Conservation (phyloP, 2,113 vertebrate genomes). For the Uria aalge region DNA sequence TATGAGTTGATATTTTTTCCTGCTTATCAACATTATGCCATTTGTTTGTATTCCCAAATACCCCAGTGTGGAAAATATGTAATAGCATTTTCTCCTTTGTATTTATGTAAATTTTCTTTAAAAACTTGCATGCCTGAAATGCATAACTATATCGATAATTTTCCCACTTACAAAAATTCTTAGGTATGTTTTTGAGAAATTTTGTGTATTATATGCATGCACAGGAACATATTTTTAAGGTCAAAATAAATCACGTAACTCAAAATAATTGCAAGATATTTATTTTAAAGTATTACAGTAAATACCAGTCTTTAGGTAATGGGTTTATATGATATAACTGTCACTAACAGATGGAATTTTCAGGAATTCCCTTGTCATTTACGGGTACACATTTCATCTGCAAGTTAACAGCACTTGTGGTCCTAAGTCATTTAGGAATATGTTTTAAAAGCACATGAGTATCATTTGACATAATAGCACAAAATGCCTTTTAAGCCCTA, state of each 20-base stretch:
- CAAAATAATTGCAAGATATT: background rate
- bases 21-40: background rate
- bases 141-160: background rate
- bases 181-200: background rate
- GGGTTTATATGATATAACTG: background rate
- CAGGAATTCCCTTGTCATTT: background rate
- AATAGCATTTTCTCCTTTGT: background rate
- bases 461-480: background rate
- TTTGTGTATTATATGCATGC: background rate
- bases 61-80: background rate
- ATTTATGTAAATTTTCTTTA: background rate
- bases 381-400: background rate
- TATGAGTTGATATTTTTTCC: background rate
- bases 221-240: background rate
- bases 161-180: background rate
- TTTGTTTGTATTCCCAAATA: background rate
- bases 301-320: background rate
- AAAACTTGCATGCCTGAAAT: background rate
- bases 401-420: background rate
- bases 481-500: background rate
- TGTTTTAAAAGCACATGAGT: background rate
- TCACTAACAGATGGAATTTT: background rate
- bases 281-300: background rate
- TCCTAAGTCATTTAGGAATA: background rate
- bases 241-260: background rate